Evolutionary conservation across 2,797 vertebrate species (phyloP).

Genomic region (Syngnathus rostellatus): DNA sequence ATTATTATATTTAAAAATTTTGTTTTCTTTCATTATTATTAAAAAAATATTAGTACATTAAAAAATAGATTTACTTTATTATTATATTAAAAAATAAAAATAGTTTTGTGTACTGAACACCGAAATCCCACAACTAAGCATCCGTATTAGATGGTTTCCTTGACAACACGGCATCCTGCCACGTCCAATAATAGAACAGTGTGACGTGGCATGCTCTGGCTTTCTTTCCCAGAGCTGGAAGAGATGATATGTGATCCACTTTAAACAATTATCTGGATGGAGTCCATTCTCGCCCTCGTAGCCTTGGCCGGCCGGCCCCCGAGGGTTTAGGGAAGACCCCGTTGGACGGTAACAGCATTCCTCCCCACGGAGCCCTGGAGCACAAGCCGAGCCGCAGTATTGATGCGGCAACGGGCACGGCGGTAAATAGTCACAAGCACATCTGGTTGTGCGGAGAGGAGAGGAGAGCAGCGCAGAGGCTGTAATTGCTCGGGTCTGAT

Average conservation of each 20-base stretch:
- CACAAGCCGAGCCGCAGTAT: conserved; percentile 9
- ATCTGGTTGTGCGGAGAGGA: conserved; percentile 53
- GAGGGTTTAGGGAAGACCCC: conserved; percentile 17
- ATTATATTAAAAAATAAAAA: not conserved
- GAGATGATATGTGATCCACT: conserved; percentile 28
- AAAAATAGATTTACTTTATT: too few species aligned
- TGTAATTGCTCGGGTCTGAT: conserved; percentile 52
- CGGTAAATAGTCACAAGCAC: conserved; percentile 40
- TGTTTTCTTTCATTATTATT: not conserved
- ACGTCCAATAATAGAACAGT: conserved; percentile 56
- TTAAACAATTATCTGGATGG: not conserved
- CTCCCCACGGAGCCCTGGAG: not conserved
- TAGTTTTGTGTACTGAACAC: conserved; percentile 7
- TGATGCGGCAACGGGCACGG: conserved; percentile 29
- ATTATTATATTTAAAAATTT: too few species aligned
- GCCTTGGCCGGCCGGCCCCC: conserved; percentile 7
- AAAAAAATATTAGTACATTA: too few species aligned
- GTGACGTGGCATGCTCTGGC: conserved; percentile 45
- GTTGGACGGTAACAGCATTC: conserved; percentile 11
- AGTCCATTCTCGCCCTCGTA: conserved; percentile 10
- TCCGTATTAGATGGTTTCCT: conserved; percentile 57
- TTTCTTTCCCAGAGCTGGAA: conserved; percentile 30
- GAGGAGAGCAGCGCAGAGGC: conserved; percentile 40
- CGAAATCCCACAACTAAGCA: conserved; percentile 24
- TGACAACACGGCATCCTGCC: conserved; percentile 58